Conservation (phyloP, 2,888 invertebrate species). For the Macrostomum cliftonense region DNA sequence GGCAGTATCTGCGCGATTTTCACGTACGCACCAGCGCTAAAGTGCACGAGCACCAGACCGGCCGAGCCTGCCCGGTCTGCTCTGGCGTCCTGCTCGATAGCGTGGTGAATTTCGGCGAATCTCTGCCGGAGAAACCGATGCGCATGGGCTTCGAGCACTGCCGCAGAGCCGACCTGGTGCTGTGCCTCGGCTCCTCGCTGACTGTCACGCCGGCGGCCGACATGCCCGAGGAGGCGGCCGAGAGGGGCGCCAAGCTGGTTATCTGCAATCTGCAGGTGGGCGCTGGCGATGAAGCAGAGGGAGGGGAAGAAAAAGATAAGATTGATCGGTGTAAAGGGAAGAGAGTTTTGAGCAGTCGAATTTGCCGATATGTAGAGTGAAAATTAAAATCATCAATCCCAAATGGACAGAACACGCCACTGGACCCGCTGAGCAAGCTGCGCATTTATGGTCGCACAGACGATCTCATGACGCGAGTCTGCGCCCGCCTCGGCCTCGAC, state of each 20-base stretch:
- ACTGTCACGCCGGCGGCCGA: constrained; percentile 25
- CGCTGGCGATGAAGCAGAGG: too few relatives aligned
- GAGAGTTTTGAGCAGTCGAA: too few relatives aligned
- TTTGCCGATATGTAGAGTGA: too few relatives aligned
- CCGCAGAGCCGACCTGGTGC: constrained; percentile 19
- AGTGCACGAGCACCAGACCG: constrained; percentile 3
- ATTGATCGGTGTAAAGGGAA: too few relatives aligned
- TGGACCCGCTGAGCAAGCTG: not conserved
- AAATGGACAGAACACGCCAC: not conserved
- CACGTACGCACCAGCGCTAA: not conserved
- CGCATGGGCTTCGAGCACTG: constrained; percentile 19
- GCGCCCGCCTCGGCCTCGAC: not conserved
- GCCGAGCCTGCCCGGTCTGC: constrained; percentile 18
- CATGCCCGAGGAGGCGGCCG: constrained; percentile 11
- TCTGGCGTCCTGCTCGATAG: constrained; percentile 26
- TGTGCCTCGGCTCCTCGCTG: constrained; percentile 26
- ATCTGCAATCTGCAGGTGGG: constrained; percentile 8
- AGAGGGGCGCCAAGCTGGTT: constrained; percentile 1
- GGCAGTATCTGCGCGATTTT: constrained; percentile 5
- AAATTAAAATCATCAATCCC: too few relatives aligned
- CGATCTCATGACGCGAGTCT: not conserved
- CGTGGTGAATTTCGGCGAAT: constrained; percentile 32
- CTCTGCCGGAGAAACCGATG: constrained; percentile 22
- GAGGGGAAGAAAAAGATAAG: too few relatives aligned
- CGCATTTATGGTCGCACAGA: not conserved